Evolutionary conservation across 1,140 invertebrate species (phyloP).

Genomic region (Pseudomyrmex gracilis): DNA sequence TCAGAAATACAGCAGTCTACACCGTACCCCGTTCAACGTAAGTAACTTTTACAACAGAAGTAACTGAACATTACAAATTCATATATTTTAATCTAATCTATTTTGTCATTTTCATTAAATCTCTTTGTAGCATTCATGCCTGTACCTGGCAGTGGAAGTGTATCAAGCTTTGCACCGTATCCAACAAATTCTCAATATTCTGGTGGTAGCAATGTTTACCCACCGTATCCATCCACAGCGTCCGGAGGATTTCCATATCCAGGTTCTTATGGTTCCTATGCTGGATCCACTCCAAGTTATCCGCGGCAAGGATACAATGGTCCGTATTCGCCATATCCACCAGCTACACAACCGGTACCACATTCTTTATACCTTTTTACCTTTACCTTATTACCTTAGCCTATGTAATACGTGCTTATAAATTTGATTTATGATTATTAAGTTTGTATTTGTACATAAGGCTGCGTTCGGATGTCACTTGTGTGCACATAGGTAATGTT

Average conservation of each 20-base stretch:
- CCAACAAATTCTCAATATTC: conserved; percentile 77
- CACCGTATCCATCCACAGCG: conserved; percentile 83
- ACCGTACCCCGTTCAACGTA: conserved; percentile 89
- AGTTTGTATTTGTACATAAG: too few relatives aligned
- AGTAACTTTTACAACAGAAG: conserved; percentile 51
- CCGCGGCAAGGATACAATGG: conserved; percentile 78
- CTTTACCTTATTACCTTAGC: conserved; percentile 44
- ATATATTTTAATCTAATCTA: neutral
- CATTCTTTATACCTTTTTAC: too few relatives aligned
- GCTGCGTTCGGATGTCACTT: too few relatives aligned
- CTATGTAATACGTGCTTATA: neutral
- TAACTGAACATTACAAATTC: neutral
- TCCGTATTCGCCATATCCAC: conserved; percentile 76
- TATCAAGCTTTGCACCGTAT: conserved; percentile 76
- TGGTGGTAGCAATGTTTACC: conserved; percentile 73
- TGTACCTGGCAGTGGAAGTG: conserved; percentile 84
- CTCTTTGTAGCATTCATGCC: conserved; percentile 87
- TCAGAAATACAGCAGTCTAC: conserved; percentile 82
- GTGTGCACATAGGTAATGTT: too few relatives aligned
- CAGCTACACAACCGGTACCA: conserved; percentile 76
- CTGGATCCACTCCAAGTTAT: conserved; percentile 73
- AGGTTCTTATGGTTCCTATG: conserved; percentile 75
- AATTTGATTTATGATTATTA: neutral
- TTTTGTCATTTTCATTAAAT: conserved; percentile 3
- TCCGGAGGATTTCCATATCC: conserved; percentile 80